These are phyloP conservation scores for Burhinus oedicnemus DNA, from an alignment of 2,113 vertebrate genomes.

Conservation along the genomic window DNA sequence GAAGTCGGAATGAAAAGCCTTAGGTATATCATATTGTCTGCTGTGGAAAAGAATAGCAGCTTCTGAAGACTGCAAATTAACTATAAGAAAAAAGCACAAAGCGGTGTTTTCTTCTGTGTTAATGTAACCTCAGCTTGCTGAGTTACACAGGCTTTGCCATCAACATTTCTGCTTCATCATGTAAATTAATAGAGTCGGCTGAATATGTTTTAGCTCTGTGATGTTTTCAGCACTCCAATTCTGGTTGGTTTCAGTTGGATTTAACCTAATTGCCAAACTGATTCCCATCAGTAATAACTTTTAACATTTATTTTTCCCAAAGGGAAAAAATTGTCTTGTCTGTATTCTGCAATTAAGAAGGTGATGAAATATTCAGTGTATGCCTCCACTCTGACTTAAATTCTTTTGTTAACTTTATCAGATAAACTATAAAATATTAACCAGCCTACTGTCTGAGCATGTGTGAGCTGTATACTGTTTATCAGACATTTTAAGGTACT, in stretches of 20 bases:
- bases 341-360: constrained; percentile 75
- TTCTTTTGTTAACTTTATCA: constrained; percentile 83
- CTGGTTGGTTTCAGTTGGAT: constrained; percentile 71
- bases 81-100: constrained; percentile 63
- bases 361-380: constrained; percentile 79
- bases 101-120: constrained; percentile 56
- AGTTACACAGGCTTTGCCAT: constrained; percentile 53
- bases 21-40: constrained; percentile 78
- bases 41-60: constrained; percentile 68
- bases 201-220: constrained; percentile 63
- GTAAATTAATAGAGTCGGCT: constrained; percentile 61
- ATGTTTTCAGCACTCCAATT: constrained; percentile 64
- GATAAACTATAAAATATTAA: constrained; percentile 81
- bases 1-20: constrained; percentile 76
- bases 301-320: constrained; percentile 78
- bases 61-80: constrained; percentile 74
- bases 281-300: constrained; percentile 78
- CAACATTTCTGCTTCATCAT: constrained; percentile 70
- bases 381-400: constrained; percentile 71
- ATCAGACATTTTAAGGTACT: constrained; percentile 61
- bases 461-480: constrained; percentile 69
- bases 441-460: constrained; percentile 63
- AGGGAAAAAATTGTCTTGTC: constrained; percentile 65
- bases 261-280: constrained; percentile 78
- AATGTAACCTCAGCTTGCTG: constrained; percentile 61